Percentiles rank a stretch among this genome's conserved stretches.
These are phyloP conservation scores for Plebejus argus DNA, from an alignment of 2,888 invertebrate genomes.

Conservation along the genomic window DNA sequence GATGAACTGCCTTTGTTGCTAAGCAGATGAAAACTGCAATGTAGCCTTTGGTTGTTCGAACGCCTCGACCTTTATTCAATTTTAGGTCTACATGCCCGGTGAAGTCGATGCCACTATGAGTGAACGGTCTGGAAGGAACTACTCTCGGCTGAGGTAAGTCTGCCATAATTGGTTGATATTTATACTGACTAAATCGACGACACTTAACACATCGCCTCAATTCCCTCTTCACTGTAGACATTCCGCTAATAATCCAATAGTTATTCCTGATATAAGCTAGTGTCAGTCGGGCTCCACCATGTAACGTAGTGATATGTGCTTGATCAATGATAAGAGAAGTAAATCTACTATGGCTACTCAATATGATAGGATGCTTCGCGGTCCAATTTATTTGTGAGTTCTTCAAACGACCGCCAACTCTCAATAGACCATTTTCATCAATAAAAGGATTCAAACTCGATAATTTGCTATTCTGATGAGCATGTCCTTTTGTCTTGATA, in stretches of 20 bases:
- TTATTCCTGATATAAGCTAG: conserved; percentile 25
- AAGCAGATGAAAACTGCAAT: conserved; percentile 28
- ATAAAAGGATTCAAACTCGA: conserved; percentile 29
- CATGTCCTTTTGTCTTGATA: conserved; percentile 4
- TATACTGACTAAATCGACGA: conserved; percentile 21
- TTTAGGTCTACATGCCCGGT: conserved; percentile 4
- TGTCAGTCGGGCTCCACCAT: conserved; percentile 29
- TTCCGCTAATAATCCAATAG: conserved; percentile 28
- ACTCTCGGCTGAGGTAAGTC: conserved; percentile 10
- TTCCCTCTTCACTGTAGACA: conserved; percentile 23
- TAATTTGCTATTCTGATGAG: conserved; percentile 26
- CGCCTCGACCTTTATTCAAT: conserved; percentile 9
- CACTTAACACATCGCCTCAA: conserved; percentile 19
- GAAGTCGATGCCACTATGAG: conserved; percentile 9
- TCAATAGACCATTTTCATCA: conserved; percentile 21
- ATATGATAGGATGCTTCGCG: conserved; percentile 23
- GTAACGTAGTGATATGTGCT: conserved; percentile 20
- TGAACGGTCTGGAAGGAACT: conserved; percentile 8
- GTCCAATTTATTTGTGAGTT: conserved; percentile 3
- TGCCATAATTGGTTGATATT: conserved; percentile 20
- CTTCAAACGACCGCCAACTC: conserved; percentile 20
- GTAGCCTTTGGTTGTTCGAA: conserved; percentile 17
- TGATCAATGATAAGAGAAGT: conserved; percentile 15
- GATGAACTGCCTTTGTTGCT: conserved; percentile 18
- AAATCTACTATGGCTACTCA: conserved; percentile 27